Conservation (phyloP, 2,797 vertebrate species). For the Urocyon cinereoargenteus region DNA sequence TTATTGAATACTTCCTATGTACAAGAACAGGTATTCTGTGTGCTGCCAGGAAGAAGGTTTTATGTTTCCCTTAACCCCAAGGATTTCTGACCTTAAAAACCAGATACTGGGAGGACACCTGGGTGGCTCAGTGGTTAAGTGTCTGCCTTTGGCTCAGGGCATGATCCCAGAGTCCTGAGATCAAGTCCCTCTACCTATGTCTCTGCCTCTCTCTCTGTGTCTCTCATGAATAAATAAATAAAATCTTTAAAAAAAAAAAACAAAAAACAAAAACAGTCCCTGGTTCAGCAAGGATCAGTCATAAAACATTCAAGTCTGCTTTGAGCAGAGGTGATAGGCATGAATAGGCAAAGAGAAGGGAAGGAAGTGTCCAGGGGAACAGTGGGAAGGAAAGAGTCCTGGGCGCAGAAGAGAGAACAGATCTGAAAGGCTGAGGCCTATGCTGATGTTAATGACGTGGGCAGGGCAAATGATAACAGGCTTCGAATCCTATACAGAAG, state of each 20-base stretch:
- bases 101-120: background rate
- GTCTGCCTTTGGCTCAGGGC: too few species aligned
- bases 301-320: background rate
- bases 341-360: background rate
- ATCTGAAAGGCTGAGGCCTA: background rate
- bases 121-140: too few species aligned
- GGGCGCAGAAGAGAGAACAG: background rate
- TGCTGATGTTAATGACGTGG: fast-evolving
- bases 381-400: background rate
- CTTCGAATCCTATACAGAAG: background rate
- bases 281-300: background rate
- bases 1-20: background rate
- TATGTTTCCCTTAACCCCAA: background rate
- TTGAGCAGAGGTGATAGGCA: background rate
- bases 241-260: too few species aligned
- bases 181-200: too few species aligned
- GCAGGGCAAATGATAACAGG: background rate
- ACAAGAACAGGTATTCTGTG: background rate
- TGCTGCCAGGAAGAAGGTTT: background rate
- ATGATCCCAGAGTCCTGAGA: too few species aligned
- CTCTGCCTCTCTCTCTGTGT: too few species aligned
- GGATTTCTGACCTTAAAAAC: slow-evolving; percentile 35
- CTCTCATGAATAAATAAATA: too few species aligned
- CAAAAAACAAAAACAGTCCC: too few species aligned
- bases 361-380: background rate